Conservation (phyloP, 2,888 invertebrate species). For the Platycnemis pennipes region DNA sequence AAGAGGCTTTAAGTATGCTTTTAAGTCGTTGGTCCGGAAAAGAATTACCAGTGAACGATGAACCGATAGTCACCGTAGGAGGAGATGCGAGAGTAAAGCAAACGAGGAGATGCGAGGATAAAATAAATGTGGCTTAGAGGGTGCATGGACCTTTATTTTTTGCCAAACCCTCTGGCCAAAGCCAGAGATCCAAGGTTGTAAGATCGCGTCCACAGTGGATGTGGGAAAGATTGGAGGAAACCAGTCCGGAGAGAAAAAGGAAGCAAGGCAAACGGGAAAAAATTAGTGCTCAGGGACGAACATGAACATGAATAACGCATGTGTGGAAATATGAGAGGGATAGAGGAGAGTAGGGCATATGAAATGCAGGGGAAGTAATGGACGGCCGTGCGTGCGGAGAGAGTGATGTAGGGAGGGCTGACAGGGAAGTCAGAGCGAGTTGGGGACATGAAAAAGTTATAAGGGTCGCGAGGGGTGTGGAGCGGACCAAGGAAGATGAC, state of each 20-base stretch:
- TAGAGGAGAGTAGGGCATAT: background rate
- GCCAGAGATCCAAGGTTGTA: background rate
- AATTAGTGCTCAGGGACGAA: background rate
- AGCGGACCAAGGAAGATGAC: background rate
- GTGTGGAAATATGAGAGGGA: background rate
- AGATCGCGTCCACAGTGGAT: background rate
- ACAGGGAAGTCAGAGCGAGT: background rate
- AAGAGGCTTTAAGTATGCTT: no score
- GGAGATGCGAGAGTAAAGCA: background rate
- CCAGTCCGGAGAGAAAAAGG: no score
- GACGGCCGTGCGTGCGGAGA: background rate
- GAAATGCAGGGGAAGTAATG: background rate
- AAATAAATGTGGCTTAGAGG: background rate
- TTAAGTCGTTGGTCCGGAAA: no score
- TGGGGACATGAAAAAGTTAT: background rate
- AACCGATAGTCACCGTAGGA: background rate
- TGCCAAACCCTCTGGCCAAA: background rate
- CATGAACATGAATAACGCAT: slow-evolving; percentile 6
- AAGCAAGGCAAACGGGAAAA: no score
- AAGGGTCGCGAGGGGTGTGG: background rate
- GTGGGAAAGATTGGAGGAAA: background rate
- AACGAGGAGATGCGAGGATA: background rate
- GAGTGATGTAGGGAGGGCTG: background rate
- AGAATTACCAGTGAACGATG: no score
- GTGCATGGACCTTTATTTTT: background rate